These are phyloP conservation scores for Diorhabda carinulata DNA, from an alignment of 1,140 invertebrate genomes.

Conservation along the genomic window DNA sequence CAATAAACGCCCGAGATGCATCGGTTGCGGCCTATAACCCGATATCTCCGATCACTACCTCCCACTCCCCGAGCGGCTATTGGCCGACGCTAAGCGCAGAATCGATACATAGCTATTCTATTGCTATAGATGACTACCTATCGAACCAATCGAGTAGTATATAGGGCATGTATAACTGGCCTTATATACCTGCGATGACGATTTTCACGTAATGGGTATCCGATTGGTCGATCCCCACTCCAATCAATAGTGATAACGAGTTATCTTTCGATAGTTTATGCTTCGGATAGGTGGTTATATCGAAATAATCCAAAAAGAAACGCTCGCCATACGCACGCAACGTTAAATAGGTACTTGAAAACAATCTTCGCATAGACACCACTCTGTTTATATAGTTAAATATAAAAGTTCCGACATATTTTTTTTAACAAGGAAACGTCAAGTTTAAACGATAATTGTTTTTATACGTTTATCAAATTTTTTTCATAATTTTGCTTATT, in stretches of 20 bases:
- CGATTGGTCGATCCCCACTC: conserved; percentile 15
- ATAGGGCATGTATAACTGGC: conserved; percentile 30
- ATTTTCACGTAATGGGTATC: conserved; percentile 17
- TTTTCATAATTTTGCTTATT: no score
- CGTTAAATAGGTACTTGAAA: no score
- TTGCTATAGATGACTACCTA: conserved; percentile 50
- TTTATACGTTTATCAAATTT: no score
- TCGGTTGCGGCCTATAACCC: conserved; percentile 20
- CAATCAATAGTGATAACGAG: conserved; percentile 11
- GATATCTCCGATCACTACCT: conserved; percentile 19
- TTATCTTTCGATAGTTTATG: conserved; percentile 1
- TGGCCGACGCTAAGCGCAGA: conserved; percentile 43
- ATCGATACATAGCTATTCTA: conserved; percentile 48
- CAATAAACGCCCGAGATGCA: conserved; percentile 16
- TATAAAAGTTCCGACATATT: no score
- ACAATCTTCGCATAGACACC: no score
- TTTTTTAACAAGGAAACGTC: no score
- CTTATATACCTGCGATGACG: conserved; percentile 18
- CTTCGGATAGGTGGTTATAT: no score
- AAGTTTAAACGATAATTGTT: no score
- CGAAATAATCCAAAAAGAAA: no score
- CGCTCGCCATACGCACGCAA: no score
- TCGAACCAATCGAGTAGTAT: conserved; percentile 47
- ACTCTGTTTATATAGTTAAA: no score
- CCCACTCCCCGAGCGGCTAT: conserved; percentile 30